These are phyloP conservation scores for Pollicipes pollicipes DNA, from an alignment of 1,140 invertebrate species.

Conservation along the genomic window DNA sequence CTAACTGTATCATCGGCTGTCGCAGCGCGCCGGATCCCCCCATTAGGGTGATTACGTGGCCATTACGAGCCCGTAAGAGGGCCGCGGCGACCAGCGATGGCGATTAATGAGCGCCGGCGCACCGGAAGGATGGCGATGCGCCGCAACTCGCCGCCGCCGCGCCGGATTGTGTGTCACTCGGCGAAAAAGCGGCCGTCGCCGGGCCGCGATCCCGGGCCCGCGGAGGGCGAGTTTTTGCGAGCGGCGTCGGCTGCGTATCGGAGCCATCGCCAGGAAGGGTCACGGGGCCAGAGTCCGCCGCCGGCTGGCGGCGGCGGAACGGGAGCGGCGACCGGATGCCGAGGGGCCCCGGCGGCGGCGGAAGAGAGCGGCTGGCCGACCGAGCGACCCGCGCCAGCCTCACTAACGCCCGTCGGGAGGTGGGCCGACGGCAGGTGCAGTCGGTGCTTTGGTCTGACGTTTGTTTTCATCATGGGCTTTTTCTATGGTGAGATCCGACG, in stretches of 20 bases:
- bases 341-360: no score
- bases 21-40: background rate
- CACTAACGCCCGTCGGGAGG: no score
- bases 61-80: background rate
- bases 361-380: background rate
- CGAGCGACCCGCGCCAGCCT: no score
- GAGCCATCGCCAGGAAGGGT: background rate
- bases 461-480: no score
- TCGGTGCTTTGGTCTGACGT: no score
- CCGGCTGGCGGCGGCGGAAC: background rate
- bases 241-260: background rate
- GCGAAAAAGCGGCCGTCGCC: background rate
- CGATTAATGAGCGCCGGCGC: background rate
- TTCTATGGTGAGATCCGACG: no score
- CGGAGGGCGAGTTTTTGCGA: background rate
- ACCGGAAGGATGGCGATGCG: background rate
- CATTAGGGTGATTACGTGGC: background rate
- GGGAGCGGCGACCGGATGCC: background rate
- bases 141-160: background rate
- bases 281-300: background rate
- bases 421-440: no score
- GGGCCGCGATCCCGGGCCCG: background rate
- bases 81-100: background rate
- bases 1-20: background rate
- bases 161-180: background rate